phyloP scores from a whole-genome alignment of 2,888 invertebrate genomes.

The Branchipolynoe longqiensis region DNA sequence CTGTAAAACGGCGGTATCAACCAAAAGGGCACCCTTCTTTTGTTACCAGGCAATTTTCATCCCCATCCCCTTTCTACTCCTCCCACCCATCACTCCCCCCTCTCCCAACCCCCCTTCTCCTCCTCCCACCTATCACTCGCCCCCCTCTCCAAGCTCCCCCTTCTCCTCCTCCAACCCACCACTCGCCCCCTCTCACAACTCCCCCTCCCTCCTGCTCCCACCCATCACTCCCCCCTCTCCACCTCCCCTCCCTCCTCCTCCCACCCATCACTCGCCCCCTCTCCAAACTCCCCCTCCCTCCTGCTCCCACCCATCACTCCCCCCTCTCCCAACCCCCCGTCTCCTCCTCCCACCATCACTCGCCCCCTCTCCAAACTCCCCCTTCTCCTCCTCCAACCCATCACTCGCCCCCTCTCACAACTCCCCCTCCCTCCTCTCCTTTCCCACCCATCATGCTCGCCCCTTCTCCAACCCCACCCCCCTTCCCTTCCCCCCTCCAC shows the following conservation, averaged over 20 bases:
- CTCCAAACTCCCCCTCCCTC: background rate
- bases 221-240: background rate
- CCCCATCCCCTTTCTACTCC: background rate
- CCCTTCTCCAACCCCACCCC: no score
- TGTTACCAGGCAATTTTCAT: conserved; percentile 40
- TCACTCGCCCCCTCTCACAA: background rate
- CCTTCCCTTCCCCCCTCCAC: no score
- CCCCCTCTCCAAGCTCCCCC: background rate
- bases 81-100: background rate
- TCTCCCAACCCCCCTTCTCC: background rate
- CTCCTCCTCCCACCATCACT: background rate
- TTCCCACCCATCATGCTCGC: no score
- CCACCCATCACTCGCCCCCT: background rate
- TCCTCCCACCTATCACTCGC: background rate
- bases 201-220: background rate
- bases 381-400: background rate
- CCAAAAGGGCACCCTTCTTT: conserved; percentile 42
- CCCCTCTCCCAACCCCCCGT: background rate
- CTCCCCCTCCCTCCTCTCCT: no score
- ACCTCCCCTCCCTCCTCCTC: background rate
- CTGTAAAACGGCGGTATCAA: conserved; percentile 15
- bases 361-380: background rate
- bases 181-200: background rate
- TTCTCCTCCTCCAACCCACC: background rate
- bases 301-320: background rate